These are phyloP conservation scores for Myopa tessellatipennis DNA, from an alignment of 2,888 invertebrate genomes.

Conservation along the genomic window DNA sequence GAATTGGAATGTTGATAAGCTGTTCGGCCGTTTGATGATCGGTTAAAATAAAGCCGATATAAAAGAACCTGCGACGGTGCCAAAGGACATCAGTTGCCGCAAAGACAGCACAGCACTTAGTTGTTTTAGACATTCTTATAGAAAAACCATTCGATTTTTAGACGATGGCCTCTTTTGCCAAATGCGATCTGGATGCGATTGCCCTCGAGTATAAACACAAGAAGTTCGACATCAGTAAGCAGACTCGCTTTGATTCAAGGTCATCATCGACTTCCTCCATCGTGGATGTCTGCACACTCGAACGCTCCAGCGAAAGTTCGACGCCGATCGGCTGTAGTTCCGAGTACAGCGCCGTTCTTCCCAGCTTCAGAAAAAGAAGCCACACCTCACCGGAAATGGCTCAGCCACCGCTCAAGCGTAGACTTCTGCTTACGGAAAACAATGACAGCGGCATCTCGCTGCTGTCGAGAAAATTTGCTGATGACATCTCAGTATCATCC, in stretches of 20 bases:
- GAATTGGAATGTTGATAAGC: background rate
- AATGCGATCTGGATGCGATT: slow-evolving; percentile 9
- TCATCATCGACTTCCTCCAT: background rate
- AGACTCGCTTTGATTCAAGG: slow-evolving; percentile 10
- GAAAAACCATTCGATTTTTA: too few species aligned
- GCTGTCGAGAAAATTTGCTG: background rate
- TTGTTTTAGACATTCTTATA: background rate
- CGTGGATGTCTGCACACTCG: background rate
- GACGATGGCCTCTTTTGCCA: background rate
- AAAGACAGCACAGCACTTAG: slow-evolving; percentile 16
- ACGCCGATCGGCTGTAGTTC: background rate
- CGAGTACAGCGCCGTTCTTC: background rate
- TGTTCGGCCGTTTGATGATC: background rate
- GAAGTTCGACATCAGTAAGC: slow-evolving; percentile 54
- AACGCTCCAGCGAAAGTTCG: background rate
- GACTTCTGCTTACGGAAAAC: background rate
- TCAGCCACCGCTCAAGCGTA: background rate
- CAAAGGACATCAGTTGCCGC: slow-evolving; percentile 24
- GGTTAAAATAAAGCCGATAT: slow-evolving; percentile 15
- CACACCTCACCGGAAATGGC: background rate
- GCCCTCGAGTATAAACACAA: slow-evolving; percentile 56
- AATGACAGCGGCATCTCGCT: slow-evolving; percentile 16
- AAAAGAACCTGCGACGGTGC: slow-evolving; percentile 23
- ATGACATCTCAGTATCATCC: background rate
- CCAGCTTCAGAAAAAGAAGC: background rate